Evolutionary conservation across 2,113 vertebrate genomes (phyloP).

Genomic region (Cyprinus carpio): DNA sequence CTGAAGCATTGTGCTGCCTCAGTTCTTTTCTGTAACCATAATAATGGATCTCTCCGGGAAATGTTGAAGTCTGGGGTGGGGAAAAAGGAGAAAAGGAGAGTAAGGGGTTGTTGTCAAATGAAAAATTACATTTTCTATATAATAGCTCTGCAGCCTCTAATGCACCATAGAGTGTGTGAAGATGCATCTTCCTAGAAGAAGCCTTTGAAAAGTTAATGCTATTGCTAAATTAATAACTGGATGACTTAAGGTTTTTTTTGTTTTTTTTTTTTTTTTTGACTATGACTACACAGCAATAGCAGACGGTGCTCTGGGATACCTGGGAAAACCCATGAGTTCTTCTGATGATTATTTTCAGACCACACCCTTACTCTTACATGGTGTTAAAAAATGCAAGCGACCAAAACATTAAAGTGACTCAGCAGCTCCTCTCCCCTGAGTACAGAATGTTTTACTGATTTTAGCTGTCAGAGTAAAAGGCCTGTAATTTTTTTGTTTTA

Average conservation of each 20-base stretch:
- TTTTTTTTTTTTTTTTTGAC: too few relatives aligned
- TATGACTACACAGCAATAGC: not conserved
- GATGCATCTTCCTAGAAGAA: not conserved
- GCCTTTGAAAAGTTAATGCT: conserved; percentile 31
- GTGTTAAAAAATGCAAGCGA: not conserved
- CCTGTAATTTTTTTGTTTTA: not conserved
- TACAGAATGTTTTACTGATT: not conserved
- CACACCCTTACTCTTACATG: not conserved
- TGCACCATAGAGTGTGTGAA: not conserved
- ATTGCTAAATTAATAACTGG: not conserved
- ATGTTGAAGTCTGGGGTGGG: not conserved
- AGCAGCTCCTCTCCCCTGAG: not conserved
- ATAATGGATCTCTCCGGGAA: not conserved
- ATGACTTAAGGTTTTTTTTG: conserved; percentile 23
- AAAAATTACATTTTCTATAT: not conserved
- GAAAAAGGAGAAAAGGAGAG: not conserved
- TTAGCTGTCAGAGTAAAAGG: not conserved
- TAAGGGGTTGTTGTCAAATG: not conserved
- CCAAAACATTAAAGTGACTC: not conserved
- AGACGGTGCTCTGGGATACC: not conserved
- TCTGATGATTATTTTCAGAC: conserved; percentile 11
- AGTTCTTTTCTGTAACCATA: not conserved
- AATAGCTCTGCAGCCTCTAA: not conserved
- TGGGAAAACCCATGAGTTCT: not conserved
- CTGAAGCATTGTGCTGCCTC: not conserved